Evolutionary conservation across 1,140 invertebrate species (phyloP).

Genomic region (Temnothorax curvispinosus): DNA sequence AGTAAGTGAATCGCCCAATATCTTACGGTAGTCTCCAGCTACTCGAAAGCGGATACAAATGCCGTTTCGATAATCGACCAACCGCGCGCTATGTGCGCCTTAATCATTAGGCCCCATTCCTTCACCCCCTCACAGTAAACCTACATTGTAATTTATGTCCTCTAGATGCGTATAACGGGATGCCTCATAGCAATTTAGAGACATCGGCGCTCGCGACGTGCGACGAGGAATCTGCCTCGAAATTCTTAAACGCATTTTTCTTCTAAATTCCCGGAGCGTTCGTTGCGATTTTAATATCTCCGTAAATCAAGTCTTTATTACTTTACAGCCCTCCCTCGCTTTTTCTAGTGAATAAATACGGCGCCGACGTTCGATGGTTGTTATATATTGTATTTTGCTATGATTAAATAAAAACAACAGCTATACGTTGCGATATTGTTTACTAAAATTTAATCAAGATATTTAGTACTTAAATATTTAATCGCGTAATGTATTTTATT

Average conservation of each 20-base stretch:
- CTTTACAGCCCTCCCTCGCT: neutral
- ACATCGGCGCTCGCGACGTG: slow-evolving; percentile 14
- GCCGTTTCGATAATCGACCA: slow-evolving; percentile 54
- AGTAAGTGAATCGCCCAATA: slow-evolving; percentile 73
- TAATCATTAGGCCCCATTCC: slow-evolving; percentile 4
- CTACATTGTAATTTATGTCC: slow-evolving; percentile 32
- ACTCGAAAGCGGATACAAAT: slow-evolving; percentile 52
- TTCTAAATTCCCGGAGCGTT: slow-evolving; percentile 23
- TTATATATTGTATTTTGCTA: neutral
- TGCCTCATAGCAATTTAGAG: slow-evolving; percentile 20
- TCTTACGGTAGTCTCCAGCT: slow-evolving; percentile 53
- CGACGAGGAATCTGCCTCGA: slow-evolving; percentile 12
- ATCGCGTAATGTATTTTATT: neutral
- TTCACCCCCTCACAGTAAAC: neutral
- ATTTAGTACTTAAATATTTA: neutral
- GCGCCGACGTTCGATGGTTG: neutral
- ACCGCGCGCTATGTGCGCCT: slow-evolving; percentile 32
- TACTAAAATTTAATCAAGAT: slow-evolving; percentile 21
- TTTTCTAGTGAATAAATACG: neutral
- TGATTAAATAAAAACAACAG: neutral
- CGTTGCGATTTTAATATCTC: slow-evolving; percentile 48
- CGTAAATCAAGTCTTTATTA: slow-evolving; percentile 39
- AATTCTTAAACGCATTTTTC: slow-evolving; percentile 46
- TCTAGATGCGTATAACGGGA: neutral
- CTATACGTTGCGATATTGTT: neutral